Base-by-base conservation (phyloP, 2,888 invertebrate species). In the Nasonovia ribisnigri region DNA sequence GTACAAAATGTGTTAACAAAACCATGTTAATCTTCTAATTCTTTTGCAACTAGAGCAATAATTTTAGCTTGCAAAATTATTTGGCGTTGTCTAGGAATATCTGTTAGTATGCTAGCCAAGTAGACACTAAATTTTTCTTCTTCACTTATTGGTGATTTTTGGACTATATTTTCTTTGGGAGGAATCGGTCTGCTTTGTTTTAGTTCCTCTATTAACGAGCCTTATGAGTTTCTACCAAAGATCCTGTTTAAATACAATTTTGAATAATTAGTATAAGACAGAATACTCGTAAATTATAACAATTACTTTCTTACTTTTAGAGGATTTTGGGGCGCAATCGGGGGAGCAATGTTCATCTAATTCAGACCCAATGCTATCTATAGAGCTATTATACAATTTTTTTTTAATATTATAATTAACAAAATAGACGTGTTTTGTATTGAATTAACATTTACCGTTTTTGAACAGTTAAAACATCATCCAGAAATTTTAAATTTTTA, bases 1-100 rank as follows among this genome's bases (percentile, higher is more conserved):
- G 54, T 6, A 54, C 4, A 54, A 54, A 54, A 54, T 54, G 54
- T 54, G 54, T 54, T 54, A 5, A 54, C 20, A 54, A 54, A 54
- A 54, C 24, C 54, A 54, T 54, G 20, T 54, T 54, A 54, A 54
- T 54, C 54, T 24, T 54, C 54, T 20, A 24, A 54, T n/a, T 84
- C 77, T 84, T 84, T 36, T n/a, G n/a, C n/a, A 84, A 84, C 77
- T 13, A 84, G 29, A 20, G 77, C 36, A 36, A 84, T 84, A n/a
- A 84, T 84, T 84, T 84, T 84, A 36, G n/a, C 77, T 84, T 84
- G 77, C n/a, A 84, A 36, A n/a, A 36, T 84, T n/a, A 84, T 84
- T 84, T 84, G 29, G 29, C 36, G 13, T 36, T 16, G n/a, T 84
- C 13, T 84, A n/a, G 77, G 77, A 16, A 84, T 1, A 36, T 84